A percentile compares a stretch with the other conserved stretches of the same genome.
Conservation (phyloP, 2,113 vertebrate species). For the Bolborhynchus lineola region DNA sequence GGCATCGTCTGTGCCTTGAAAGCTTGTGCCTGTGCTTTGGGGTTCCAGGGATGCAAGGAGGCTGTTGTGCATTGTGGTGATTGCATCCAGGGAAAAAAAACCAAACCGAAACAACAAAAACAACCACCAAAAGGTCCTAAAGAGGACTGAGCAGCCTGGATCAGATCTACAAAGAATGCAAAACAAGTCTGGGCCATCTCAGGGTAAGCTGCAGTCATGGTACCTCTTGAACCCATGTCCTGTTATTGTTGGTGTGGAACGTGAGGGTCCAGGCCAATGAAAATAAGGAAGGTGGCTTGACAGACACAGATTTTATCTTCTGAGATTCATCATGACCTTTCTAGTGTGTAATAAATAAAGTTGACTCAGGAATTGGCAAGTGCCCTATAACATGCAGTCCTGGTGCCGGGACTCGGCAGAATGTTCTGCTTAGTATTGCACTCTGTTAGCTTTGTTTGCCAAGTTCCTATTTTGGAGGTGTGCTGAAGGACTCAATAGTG, state of each 20-base stretch:
- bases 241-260: conserved; percentile 69
- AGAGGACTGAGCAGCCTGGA: conserved; percentile 8
- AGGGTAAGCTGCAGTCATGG: conserved; percentile 47
- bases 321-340: conserved; percentile 58
- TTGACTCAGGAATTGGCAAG: conserved; percentile 66
- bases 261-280: conserved; percentile 47
- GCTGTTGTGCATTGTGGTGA: background rate
- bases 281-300: conserved; percentile 69
- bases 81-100: background rate
- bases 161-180: conserved; percentile 27
- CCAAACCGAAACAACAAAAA: background rate
- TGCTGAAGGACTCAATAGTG: conserved; percentile 9
- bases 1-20: background rate
- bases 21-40: background rate
- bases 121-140: background rate
- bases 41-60: background rate
- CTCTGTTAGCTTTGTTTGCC: conserved; percentile 31
- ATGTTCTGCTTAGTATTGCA: conserved; percentile 65
- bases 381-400: conserved; percentile 62
- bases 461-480: conserved; percentile 50
- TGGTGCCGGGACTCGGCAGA: conserved; percentile 51
- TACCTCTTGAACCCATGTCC: conserved; percentile 67
- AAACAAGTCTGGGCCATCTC: conserved; percentile 49
- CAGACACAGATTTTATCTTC: conserved; percentile 70
- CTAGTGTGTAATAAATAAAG: conserved; percentile 57